A percentile compares a stretch with the other conserved stretches of the same genome.
These are phyloP conservation scores for Oryzias celebensis DNA, from an alignment of 2,113 vertebrate genomes.

Conservation along the genomic window DNA sequence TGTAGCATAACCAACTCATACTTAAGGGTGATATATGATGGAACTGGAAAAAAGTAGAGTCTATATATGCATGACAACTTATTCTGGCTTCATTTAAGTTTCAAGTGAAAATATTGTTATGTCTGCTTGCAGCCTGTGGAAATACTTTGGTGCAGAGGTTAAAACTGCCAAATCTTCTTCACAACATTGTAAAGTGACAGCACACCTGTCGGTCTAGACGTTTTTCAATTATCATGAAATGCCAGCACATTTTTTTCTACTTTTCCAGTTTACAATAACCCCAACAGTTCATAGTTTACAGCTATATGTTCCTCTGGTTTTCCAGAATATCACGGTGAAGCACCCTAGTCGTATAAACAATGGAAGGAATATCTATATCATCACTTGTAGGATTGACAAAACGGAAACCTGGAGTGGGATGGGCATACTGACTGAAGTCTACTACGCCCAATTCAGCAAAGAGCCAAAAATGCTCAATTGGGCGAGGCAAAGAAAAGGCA, in stretches of 20 bases:
- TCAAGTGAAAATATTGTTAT: conserved; percentile 3
- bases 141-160: conserved; percentile 38
- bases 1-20: neutral
- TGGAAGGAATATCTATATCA: too few relatives aligned
- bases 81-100: conserved; percentile 13
- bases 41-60: conserved; percentile 29
- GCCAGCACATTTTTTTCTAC: conserved; percentile 25
- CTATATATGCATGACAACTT: conserved; percentile 33
- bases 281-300: conserved; percentile 21
- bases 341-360: conserved; percentile 14
- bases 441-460: too few relatives aligned
- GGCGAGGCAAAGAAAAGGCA: too few relatives aligned
- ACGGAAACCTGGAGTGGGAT: too few relatives aligned
- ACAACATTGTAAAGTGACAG: conserved; percentile 27
- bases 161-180: conserved; percentile 41
- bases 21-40: conserved; percentile 7
- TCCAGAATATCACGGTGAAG: conserved; percentile 1
- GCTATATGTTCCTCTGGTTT: conserved; percentile 34
- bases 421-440: too few relatives aligned
- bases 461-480: too few relatives aligned
- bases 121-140: neutral
- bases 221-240: conserved; percentile 36
- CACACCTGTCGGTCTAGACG: conserved; percentile 56
- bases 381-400: too few relatives aligned
- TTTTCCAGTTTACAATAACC: conserved; percentile 39